These are phyloP conservation scores for Dryas iulia DNA, from an alignment of 1,140 invertebrate genomes.

Conservation along the genomic window DNA sequence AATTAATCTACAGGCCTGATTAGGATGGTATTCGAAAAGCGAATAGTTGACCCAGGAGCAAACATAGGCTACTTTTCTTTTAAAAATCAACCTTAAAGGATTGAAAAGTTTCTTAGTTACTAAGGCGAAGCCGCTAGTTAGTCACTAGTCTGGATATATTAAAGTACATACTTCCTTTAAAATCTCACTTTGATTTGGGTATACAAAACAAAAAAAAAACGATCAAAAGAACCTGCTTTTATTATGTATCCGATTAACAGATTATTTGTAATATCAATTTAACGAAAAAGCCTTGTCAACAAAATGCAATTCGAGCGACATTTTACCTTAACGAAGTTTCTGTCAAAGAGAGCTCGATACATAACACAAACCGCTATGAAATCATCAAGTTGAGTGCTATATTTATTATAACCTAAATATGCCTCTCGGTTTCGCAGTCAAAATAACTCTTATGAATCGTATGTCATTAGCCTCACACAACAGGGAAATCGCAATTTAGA, in stretches of 20 bases:
- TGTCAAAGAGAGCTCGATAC: background rate
- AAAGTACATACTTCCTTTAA: too few species aligned
- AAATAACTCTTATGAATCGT: conserved; percentile 20
- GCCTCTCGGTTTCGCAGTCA: conserved; percentile 6
- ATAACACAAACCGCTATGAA: background rate
- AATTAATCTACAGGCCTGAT: too few species aligned
- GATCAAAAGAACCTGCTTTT: background rate
- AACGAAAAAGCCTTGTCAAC: background rate
- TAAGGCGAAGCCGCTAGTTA: too few species aligned
- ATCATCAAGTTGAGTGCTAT: background rate
- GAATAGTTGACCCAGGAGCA: too few species aligned
- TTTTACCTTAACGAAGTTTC: background rate
- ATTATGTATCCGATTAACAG: background rate
- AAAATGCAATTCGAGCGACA: background rate
- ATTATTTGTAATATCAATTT: background rate
- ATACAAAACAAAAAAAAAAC: too few species aligned
- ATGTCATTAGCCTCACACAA: conserved; percentile 6
- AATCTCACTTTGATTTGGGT: too few species aligned
- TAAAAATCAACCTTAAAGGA: too few species aligned
- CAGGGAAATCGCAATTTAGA: conserved; percentile 10
- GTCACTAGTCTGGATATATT: too few species aligned
- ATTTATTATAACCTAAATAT: conserved; percentile 1
- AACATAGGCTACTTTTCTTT: too few species aligned
- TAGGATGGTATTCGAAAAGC: too few species aligned
- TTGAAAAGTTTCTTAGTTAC: too few species aligned